phyloP scores from a whole-genome alignment of 2,113 vertebrate genomes.

The Gavia stellata region DNA sequence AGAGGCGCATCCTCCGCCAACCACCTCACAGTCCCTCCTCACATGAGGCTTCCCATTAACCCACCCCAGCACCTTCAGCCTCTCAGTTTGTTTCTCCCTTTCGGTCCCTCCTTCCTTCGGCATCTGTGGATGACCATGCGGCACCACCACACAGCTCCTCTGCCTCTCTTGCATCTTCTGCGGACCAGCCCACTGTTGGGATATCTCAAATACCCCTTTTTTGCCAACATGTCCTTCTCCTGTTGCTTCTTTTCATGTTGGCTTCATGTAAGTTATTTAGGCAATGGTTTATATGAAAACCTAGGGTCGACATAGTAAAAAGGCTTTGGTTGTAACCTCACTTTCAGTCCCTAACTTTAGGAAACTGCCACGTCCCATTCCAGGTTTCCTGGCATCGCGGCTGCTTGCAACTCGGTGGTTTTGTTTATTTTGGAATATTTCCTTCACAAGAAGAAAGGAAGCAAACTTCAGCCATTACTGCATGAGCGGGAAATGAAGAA shows the following conservation, averaged over 20 bases:
- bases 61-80: neutral
- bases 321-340: neutral
- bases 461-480: neutral
- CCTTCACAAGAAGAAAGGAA: neutral
- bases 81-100: neutral
- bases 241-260: neutral
- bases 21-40: neutral
- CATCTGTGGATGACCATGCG: rapidly evolving
- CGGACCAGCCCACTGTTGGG: rapidly evolving
- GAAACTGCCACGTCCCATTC: neutral
- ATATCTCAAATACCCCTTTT: neutral
- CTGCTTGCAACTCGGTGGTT: neutral
- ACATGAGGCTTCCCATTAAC: neutral
- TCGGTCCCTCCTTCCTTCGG: neutral
- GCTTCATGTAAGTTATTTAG: neutral
- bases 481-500: neutral
- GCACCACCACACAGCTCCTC: neutral
- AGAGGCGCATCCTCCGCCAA: neutral
- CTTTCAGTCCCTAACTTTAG: neutral
- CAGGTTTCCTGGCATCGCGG: neutral
- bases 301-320: neutral
- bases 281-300: neutral
- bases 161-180: neutral
- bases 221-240: neutral
- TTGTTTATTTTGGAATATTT: neutral